Base-by-base conservation (phyloP, 2,797 vertebrate genomes). In the Muscicapa comitata region DNA sequence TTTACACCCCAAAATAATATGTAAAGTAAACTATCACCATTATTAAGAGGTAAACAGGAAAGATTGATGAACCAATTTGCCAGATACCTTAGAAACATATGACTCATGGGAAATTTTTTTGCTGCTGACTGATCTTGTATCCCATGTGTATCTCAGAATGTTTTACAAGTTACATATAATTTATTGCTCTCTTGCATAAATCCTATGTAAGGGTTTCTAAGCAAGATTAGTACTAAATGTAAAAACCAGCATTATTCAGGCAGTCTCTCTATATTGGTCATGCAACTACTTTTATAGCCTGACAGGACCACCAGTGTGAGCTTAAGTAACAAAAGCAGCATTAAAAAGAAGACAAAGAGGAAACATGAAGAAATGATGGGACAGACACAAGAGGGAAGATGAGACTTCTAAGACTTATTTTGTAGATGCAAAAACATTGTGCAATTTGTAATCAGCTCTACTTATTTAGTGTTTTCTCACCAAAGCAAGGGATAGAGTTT, bases 111-210 rank as follows among this genome's bases (percentile, higher is more conserved):
- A 95, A 95, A 84, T 90, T 40, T 51, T 51, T 71, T 54, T 86
- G 76, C 79, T 84, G 53, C 50, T 13, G 17, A 92, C 86, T 90
- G 86, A 75, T 92, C 76, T 72, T 28, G 12, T 57, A 90, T 50
- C 61, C 79, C 76, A 35, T 63, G 72, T 9, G 26, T 71, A 71
- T 35, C 65, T n/a, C 57, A 86, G 72, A 93, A 86, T 88, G 79
- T 95, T 95, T 93, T 88, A 86, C 82, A 96, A 95, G 93, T 78
- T 94, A 50, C 26, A 16, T 57, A 14, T 84, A 94, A 92, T 95
- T 92, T 91, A 93, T 86, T 90, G 70, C 70, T 83, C 42, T 90
- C 70, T 71, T 88, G 62, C 57, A 90, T 72, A 74, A 74, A 88
- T 53, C 45, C 43, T 55, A 51, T 48, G 50, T 84, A 50, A 74